Conservation (phyloP, 2,888 invertebrate genomes). For the Synergus gifuensis region DNA sequence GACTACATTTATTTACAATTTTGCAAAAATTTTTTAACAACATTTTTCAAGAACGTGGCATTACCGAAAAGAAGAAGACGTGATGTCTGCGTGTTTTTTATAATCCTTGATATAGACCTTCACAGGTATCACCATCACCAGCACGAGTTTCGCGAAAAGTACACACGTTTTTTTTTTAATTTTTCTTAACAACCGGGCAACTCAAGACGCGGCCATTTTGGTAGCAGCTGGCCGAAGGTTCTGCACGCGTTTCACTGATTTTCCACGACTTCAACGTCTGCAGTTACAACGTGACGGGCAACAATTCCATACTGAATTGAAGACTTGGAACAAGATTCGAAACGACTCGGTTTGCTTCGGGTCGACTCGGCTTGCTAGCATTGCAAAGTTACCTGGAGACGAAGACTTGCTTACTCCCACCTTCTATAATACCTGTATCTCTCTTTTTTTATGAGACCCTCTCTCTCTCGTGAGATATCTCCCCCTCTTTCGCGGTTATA, state of each 20-base stretch:
- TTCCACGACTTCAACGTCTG: slow-evolving; percentile 44
- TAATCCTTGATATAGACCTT: slow-evolving; percentile 50
- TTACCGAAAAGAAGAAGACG: slow-evolving; percentile 15
- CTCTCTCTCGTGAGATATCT: slow-evolving; percentile 13
- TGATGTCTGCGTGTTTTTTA: slow-evolving; percentile 2
- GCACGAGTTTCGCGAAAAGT: slow-evolving; percentile 39
- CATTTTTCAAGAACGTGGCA: background rate
- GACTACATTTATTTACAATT: background rate
- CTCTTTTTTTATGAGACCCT: slow-evolving; percentile 15
- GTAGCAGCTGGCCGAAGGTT: slow-evolving; percentile 60
- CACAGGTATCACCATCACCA: slow-evolving; percentile 49
- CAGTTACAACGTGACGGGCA: slow-evolving; percentile 55
- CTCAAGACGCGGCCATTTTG: slow-evolving; percentile 70
- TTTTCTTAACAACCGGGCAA: slow-evolving; percentile 47
- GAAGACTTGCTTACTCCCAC: slow-evolving; percentile 50
- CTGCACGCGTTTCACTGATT: slow-evolving; percentile 58
- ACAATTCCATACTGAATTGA: slow-evolving; percentile 59
- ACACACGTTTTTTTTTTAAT: slow-evolving; percentile 38
- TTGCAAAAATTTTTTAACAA: background rate
- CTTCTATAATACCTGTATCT: slow-evolving; percentile 27
- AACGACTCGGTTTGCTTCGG: slow-evolving; percentile 47
- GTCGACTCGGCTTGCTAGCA: slow-evolving; percentile 51
- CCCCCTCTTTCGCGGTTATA: background rate
- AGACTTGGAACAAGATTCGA: slow-evolving; percentile 44
- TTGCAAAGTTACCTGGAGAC: slow-evolving; percentile 48